Base-by-base conservation (phyloP, 2,797 vertebrate genomes). In the Poecile montanus region DNA sequence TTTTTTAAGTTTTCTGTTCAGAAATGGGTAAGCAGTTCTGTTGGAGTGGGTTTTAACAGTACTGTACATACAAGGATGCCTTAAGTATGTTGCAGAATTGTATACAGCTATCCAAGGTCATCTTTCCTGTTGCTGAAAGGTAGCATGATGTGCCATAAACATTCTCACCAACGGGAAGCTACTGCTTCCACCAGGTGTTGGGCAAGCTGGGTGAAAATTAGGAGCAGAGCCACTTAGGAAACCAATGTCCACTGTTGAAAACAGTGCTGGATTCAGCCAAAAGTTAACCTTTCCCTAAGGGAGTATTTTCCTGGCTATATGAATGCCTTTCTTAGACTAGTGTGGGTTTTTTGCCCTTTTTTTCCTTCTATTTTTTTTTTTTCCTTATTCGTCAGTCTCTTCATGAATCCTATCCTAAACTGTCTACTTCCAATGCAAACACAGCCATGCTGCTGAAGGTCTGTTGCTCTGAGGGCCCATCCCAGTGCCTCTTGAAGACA, bases 401-500 rank as follows among this genome's bases (percentile, higher is more conserved):
- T 93, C 32, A 42, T 77, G 62, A 51, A 85, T 92, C 85, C 56
- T 96, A 80, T 91, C 85, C 71, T 94, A 70, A 96, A 38, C 40
- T 47, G 16, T 44, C 70, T 85, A 14, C 58, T 73, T 78, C 36
- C 79, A 70, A 11, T 53, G 50, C 9, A 61, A 90, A 89, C 79
- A 83, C 92, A 95, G 83, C 83, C 78, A 30, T 93, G 92, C 91
- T 91, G 93, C 93, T 94, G 93, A 96, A 94, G 88, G 84, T 78
- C 93, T 91, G 80, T 94, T 95, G 89, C 88, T 95, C 94, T 96
- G 93, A 96, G 95, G 94, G 94, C 95, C 89, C 67, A 23, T 58
- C 84, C 51, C 47, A 85, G 93, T 87, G 93, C 95, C 94, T 96
- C 94, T 91, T 96, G 95, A 96, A 96, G 96, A 96, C 93, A 90